phyloP scores from a whole-genome alignment of 1,140 invertebrate species.

The Zophobas atratus region DNA sequence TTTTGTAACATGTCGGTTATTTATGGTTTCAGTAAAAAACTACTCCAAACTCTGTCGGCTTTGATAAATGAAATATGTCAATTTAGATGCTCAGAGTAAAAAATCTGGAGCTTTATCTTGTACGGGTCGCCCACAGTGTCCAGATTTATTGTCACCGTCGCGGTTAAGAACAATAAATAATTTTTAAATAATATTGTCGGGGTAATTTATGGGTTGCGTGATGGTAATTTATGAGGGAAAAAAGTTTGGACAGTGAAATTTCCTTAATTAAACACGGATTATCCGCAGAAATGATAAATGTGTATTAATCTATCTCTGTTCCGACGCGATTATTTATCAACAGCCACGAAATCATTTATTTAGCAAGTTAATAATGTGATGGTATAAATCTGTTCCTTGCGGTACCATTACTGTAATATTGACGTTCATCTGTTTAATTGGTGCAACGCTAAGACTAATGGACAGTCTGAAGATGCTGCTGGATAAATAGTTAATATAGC shows the following conservation, averaged over 20 bases:
- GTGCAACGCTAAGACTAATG: too few species aligned
- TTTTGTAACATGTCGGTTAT: constrained; percentile 30
- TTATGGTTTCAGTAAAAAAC: constrained; percentile 27
- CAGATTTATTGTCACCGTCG: neutral
- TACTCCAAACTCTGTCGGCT: constrained; percentile 24
- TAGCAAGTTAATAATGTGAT: neutral
- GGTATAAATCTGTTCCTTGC: neutral
- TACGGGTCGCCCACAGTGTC: neutral
- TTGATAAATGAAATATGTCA: constrained; percentile 34
- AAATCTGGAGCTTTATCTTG: constrained; percentile 2
- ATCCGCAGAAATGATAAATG: constrained; percentile 22
- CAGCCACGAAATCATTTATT: constrained; percentile 12
- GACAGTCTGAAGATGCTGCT: too few species aligned
- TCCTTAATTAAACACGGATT: constrained; percentile 20
- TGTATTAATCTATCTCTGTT: constrained; percentile 19
- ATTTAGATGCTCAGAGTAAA: neutral
- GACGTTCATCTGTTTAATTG: too few species aligned
- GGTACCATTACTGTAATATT: neutral
- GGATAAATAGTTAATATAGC: too few species aligned
- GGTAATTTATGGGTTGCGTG: neutral
- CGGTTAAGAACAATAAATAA: neutral
- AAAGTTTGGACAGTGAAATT: constrained; percentile 1
- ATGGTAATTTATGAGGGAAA: neutral
- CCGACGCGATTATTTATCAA: neutral
- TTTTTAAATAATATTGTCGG: neutral